phyloP scores from a whole-genome alignment of 2,888 invertebrate species.

The Drosophila tripunctata region DNA sequence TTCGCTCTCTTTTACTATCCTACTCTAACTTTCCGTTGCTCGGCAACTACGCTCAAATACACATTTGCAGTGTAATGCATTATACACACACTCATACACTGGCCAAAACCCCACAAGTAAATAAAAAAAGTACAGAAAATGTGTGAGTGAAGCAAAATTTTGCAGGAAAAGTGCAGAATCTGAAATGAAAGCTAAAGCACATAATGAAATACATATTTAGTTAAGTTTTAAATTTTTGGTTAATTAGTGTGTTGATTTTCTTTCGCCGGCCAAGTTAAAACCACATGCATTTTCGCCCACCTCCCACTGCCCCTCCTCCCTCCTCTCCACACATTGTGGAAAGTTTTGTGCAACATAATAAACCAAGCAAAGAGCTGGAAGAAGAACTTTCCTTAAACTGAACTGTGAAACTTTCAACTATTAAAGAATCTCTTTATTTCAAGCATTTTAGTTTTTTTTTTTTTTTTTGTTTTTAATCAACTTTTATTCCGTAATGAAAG shows the following conservation, averaged over 20 bases:
- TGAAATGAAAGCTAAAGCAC: conserved; percentile 7
- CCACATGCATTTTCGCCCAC: conserved; percentile 27
- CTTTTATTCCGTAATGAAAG: conserved; percentile 56
- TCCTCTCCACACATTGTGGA: conserved; percentile 1
- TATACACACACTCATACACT: background rate
- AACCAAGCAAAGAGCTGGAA: conserved; percentile 1
- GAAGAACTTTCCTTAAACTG: background rate
- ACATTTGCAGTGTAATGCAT: conserved; percentile 18
- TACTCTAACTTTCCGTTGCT: background rate
- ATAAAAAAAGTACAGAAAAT: conserved; percentile 4
- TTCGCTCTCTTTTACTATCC: background rate
- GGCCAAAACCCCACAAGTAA: conserved; percentile 13
- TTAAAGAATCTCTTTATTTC: conserved; percentile 40
- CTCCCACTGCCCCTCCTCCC: background rate
- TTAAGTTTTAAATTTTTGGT: conserved; percentile 69
- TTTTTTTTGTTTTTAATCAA: conserved; percentile 33
- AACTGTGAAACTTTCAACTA: conserved; percentile 15
- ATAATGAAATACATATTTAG: conserved; percentile 72
- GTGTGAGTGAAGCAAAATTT: conserved; percentile 1
- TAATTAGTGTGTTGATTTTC: conserved; percentile 67
- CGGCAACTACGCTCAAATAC: conserved; percentile 9
- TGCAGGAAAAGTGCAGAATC: conserved; percentile 10
- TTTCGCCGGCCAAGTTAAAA: conserved; percentile 36
- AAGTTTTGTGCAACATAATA: conserved; percentile 25
- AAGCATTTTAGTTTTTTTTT: background rate